Evolutionary conservation across 2,113 vertebrate genomes (phyloP), one percentile per base, ranked within the genome.

Genomic region (Colistium nudipinnis): DNA sequence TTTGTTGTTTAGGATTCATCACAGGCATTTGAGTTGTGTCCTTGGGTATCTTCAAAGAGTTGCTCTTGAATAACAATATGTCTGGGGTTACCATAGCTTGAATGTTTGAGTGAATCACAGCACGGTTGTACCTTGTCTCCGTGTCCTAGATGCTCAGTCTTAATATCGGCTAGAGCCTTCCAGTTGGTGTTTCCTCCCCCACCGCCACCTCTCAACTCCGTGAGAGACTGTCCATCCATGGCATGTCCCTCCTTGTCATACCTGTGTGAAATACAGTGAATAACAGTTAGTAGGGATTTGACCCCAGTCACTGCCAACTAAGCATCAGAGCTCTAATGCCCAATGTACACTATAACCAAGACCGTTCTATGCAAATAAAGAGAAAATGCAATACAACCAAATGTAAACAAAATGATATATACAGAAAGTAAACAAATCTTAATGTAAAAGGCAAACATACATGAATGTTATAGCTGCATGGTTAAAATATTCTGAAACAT

Each of bases 241-340:
- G 92, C 81, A 38, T 98, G 95, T 55, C 98, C 98, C 83, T 97
- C 97, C 0, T 95, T 94, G 83, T 99, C 97, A 80, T 95, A 99
- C 97, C 98, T 99, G 80, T 25, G 84, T 35, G 88, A 54, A 54
- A 56, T 38, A 36, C 53, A 49, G 56, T 1, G 2, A 10, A 64
- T 4, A 65, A 3, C 22, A n/a, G n/a, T 62, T 25, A 67, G 0
- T 61, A 11, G 24, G 16, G 13, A 52, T 47, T 20, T 57, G 3
- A 31, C 13, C 4, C 1, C 4, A n/a, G 38, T 36, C n/a, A n/a
- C n/a, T n/a, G n/a, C n/a, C n/a, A n/a, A n/a, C 39, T 24, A 13
- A 54, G 38, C 14, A 33, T 7, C 4, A 13, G 9, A 13, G 38
- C 13, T 45, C 22, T 4, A 19, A 22, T n/a, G n/a, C n/a, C n/a